phyloP scores from a whole-genome alignment of 2,797 vertebrate species.

The Tinamus major region DNA sequence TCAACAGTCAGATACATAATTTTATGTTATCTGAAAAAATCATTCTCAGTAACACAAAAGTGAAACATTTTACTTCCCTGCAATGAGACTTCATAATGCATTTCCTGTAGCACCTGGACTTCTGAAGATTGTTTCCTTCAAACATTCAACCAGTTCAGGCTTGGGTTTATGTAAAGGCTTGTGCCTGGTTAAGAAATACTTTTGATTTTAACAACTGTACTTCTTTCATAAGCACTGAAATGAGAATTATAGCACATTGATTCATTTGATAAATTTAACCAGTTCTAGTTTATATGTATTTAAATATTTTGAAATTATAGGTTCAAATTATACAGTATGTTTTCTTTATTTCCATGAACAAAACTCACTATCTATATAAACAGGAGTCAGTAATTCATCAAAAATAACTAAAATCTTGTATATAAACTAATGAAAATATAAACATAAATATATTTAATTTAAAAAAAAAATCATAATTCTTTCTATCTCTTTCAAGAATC shows the following conservation, averaged over 20 bases:
- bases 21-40: background rate
- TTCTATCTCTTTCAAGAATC: background rate
- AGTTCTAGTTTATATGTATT: constrained; percentile 24
- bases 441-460: background rate
- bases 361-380: background rate
- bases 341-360: background rate
- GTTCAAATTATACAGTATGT: background rate
- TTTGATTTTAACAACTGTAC: background rate
- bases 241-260: background rate
- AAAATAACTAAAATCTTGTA: background rate
- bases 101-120: background rate
- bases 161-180: background rate
- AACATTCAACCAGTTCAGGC: background rate
- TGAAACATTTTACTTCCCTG: background rate
- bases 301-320: constrained; percentile 3
- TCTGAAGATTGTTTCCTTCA: constrained; percentile 17
- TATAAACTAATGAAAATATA: background rate
- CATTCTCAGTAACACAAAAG: background rate
- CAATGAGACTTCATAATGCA: background rate
- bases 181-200: constrained; percentile 4
- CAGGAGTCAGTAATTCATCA: background rate
- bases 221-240: constrained; percentile 17
- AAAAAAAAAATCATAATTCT: background rate
- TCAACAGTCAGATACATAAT: background rate
- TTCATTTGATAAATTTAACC: constrained; percentile 34